Evolutionary conservation across 2,888 invertebrate genomes (phyloP), one percentile per base, ranked within the genome.

Genomic region (Drosophila neotestacea): DNA sequence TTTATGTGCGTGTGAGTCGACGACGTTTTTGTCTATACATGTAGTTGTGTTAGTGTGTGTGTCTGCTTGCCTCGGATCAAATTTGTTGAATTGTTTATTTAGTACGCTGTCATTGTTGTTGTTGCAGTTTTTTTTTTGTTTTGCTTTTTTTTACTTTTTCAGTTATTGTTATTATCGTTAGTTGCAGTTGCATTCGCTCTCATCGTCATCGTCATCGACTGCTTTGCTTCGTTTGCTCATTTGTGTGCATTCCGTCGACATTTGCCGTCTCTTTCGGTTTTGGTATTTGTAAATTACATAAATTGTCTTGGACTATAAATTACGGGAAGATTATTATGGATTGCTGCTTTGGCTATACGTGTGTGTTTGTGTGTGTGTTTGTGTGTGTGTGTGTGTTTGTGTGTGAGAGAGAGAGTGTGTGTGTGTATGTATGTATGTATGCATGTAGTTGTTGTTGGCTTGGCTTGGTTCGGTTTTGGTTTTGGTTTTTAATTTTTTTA

Each of bases 71-170:
- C 77, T 90, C 79, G 83, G 89, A 90, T 87, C 89, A 87, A 86
- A 89, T 90, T 90, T 88, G 85, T 90, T 85, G 87, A 87, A 89
- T 89, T 89, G 89, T 88, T 88, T 90, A 87, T 88, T 90, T 90
- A 88, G 84, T 84, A 76, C 84, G 86, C 70, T 70, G 78, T 67
- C 68, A 81, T 47, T 63, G 73, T 32, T 66, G 63, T 67, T 50
- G 66, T 63, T 30, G 60, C 32, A 9, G 6, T 32, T 62, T 52
- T 46, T 34, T 65, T 73, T 67, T 77, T 78, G 22, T 22, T 22
- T 22, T 22, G 22, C 22, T 22, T 22, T 22, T 22, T 22, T 22
- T 22, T 22, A 22, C 22, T 22, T 22, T 22, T 22, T 22, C 22
- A 79, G 84, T 86, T 84, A 84, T 84, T 84, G 84, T 84, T 84